Conservation (phyloP, 2,113 vertebrate genomes). For the Scomber scombrus region DNA sequence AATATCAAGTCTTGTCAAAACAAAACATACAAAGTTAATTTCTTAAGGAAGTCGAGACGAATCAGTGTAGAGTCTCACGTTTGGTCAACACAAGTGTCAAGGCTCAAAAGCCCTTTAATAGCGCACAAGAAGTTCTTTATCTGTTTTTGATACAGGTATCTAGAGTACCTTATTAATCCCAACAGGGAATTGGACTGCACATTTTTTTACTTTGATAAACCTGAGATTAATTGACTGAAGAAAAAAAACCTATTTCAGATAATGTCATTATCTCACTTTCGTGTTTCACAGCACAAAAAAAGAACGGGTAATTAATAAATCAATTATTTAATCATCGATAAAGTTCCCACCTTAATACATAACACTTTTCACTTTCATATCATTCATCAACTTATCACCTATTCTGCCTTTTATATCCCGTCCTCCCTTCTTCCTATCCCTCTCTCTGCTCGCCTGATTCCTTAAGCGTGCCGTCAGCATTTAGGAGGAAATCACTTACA, state of each 20-base stretch:
- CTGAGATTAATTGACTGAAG: too few relatives aligned
- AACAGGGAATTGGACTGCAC: too few relatives aligned
- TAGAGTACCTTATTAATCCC: too few relatives aligned
- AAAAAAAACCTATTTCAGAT: neutral
- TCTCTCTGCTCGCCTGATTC: conserved; percentile 25
- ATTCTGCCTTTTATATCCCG: neutral
- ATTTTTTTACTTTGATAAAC: too few relatives aligned
- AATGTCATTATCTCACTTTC: neutral
- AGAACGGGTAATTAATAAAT: neutral
- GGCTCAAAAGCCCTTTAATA: too few relatives aligned
- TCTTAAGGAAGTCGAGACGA: too few relatives aligned
- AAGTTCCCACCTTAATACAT: neutral
- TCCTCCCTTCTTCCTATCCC: neutral
- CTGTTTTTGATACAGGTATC: too few relatives aligned
- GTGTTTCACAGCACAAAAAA: neutral
- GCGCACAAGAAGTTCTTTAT: too few relatives aligned
- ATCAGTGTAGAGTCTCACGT: too few relatives aligned
- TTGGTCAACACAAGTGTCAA: too few relatives aligned
- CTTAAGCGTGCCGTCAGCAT: conserved; percentile 39
- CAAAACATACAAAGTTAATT: too few relatives aligned
- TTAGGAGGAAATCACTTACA: conserved; percentile 50
- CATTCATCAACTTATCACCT: conserved; percentile 14
- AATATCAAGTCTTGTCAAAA: neutral
- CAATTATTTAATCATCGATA: conserved; percentile 18
- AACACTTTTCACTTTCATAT: neutral